phyloP scores from a whole-genome alignment of 2,797 vertebrate genomes.

The Salarias fasciatus region DNA sequence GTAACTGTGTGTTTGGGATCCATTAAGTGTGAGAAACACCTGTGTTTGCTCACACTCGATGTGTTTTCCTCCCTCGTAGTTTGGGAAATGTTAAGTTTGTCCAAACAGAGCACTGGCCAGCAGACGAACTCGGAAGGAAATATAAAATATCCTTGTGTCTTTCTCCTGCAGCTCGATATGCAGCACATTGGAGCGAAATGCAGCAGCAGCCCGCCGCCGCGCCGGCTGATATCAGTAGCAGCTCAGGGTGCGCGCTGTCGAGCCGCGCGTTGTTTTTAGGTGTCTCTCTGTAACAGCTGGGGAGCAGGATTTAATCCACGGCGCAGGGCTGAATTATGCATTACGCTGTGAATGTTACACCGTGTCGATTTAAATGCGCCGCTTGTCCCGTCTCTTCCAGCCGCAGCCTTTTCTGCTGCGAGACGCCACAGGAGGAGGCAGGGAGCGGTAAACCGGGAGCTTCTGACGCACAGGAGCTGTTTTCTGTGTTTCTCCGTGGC shows the following conservation, averaged over 20 bases:
- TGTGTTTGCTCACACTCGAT: no score
- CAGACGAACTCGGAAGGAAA: conserved; percentile 40
- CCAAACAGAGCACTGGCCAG: no score
- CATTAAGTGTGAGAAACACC: no score
- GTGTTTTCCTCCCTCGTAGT: conserved; percentile 10
- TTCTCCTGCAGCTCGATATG: conserved; percentile 47
- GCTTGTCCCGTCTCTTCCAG: conserved; percentile 45
- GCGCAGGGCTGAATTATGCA: conserved; percentile 74
- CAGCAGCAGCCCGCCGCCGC: conserved; percentile 28
- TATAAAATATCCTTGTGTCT: conserved; percentile 24
- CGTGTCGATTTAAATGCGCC: conserved; percentile 63
- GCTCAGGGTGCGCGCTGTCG: conserved; percentile 66
- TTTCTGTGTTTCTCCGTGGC: no score
- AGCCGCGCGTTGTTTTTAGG: conserved; percentile 72
- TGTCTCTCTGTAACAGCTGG: conserved; percentile 75
- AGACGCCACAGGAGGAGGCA: conserved; percentile 23
- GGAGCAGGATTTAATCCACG: conserved; percentile 72
- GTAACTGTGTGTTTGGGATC: no score
- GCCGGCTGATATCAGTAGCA: conserved; percentile 55
- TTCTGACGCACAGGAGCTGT: conserved; percentile 5
- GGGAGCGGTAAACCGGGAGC: not conserved
- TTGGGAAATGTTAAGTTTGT: conserved; percentile 60
- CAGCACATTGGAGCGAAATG: conserved; percentile 40
- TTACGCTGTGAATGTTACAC: conserved; percentile 67
- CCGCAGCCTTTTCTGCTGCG: conserved; percentile 32